Percentiles rank a stretch among this genome's conserved stretches.
phyloP scores from a whole-genome alignment of 2,888 invertebrate genomes.

The Eupithecia tripunctaria region DNA sequence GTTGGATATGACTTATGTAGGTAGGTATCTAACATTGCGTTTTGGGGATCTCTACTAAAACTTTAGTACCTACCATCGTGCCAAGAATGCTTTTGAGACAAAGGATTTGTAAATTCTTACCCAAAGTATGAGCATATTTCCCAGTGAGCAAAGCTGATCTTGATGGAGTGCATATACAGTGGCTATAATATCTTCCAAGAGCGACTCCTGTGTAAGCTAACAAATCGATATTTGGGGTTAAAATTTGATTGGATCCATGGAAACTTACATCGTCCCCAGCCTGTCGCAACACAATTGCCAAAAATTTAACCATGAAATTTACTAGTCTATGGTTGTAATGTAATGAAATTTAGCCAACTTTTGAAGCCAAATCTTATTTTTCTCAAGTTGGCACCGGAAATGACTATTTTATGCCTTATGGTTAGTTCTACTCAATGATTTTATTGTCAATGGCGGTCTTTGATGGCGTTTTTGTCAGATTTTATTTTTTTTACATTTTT shows the following conservation, averaged over 20 bases:
- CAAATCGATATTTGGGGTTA: constrained; percentile 95
- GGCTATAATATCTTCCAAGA: constrained; percentile 92
- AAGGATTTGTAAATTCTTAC: constrained; percentile 65
- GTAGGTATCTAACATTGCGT: background rate
- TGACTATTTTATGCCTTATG: too few relatives aligned
- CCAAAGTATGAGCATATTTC: constrained; percentile 91
- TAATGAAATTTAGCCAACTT: too few relatives aligned
- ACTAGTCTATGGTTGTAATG: too few relatives aligned
- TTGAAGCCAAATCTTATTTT: too few relatives aligned
- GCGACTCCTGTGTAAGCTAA: constrained; percentile 93
- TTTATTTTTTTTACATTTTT: too few relatives aligned
- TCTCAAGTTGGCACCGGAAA: too few relatives aligned
- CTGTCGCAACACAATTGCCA: too few relatives aligned
- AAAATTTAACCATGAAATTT: too few relatives aligned
- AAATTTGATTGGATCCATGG: constrained; percentile 93
- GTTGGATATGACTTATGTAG: too few relatives aligned
- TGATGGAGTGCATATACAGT: constrained; percentile 93
- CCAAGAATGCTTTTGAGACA: constrained; percentile 1
- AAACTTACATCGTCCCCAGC: constrained; percentile 96
- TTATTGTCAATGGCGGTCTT: too few relatives aligned
- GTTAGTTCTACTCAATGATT: too few relatives aligned
- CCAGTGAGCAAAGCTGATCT: constrained; percentile 92
- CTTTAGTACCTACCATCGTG: constrained; percentile 1
- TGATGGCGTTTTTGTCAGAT: too few relatives aligned
- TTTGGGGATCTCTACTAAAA: background rate